Base-by-base conservation (phyloP, 1,140 invertebrate genomes). In the Caenorhabditis briggsae region DNA sequence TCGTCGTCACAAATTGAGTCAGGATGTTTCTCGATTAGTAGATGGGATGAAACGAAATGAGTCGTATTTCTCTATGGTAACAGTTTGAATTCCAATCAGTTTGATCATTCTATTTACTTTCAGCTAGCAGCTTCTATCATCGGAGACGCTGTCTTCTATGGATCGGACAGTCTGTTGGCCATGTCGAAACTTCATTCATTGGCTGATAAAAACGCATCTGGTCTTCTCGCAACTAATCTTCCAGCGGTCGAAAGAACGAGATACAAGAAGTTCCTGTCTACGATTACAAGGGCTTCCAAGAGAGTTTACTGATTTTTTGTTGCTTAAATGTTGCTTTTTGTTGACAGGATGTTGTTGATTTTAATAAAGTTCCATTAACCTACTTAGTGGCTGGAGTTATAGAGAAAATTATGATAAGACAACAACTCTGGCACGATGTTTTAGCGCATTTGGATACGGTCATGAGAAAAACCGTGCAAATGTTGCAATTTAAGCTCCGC, bases 1-100 rank as follows among this genome's bases (percentile, higher is more conserved):
- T 23, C 70, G 70, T 20, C 70, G 70, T 78, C 70, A 78, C 14
- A 78, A 78, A 50, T 78, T 78, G 46, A 78, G 5, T 78, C 70
- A 78, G n/a, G 46, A 25, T 78, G 43, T 78, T 6, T 18, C 70
- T 23, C 43, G 70, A 25, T 50, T 78, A 12, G 46, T 78, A 18
- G 70, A 78, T 50, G 70, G 18, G 11, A 78, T 78, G 70, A 78
- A 78, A n/a, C 48, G 70, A 50, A 78, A 78, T 23, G 70, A 78
- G 50, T 78, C 70, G 7, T 78, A 78, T 50, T 78, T 78, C 12
- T 48, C 70, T 1, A 78, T 78, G 70, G 70, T 78, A n/a, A n/a
- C 33, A 33, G 33, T n/a, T n/a, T n/a, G n/a, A n/a, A n/a, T n/a
- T n/a, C n/a, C n/a, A n/a, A n/a, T n/a, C n/a, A n/a, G 14, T 18